Evolutionary conservation across 2,888 invertebrate genomes (phyloP), one percentile per base, ranked within the genome.

Genomic region (Lagria hirta): DNA sequence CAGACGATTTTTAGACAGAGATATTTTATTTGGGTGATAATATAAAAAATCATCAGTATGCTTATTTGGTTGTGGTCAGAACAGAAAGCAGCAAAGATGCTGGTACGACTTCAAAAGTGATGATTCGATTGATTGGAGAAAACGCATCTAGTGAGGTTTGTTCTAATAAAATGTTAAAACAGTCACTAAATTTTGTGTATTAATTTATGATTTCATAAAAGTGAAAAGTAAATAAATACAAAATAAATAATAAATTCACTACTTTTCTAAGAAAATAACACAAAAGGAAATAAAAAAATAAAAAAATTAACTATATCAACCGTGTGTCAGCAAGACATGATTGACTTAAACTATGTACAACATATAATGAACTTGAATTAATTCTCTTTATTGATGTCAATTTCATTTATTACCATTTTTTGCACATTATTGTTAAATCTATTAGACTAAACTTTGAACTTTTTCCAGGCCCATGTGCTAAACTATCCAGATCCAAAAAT

Each of bases 401-500:
- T n/a, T 23, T 23, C 15, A 6, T 14, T 23, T 30, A 30, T 15
- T 10, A 18, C 5, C 5, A n/a, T 26, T 27, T 27, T 12, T 18
- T 4, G 2, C 8, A 23, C 20, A 18, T 32, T 6, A 7, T 14
- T n/a, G 4, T 16, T 32, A 3, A 21, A 15, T 21, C 13, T 6
- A 18, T 4, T 18, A 7, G n/a, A n/a, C 18, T 18, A 18, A 18
- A 18, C 4, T 5, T 23, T 6, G 7, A 17, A 17, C 16, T 8
- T 3, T 26, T 45, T 43, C 30, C 30, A 62, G 64, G 55, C 55
- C 27, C 64, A 65, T 23, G 55, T 62, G 4, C 33, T 65, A 3
- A 65, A 65, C 44, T 64, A 57, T 52, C 65, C 65, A 1, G 65
- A 65, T 44, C 63, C 62, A 0, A 51, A 62, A 14, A 26, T 54